phyloP scores from a whole-genome alignment of 53 echinoderm and acorn worm species.

The Crossaster papposus region DNA sequence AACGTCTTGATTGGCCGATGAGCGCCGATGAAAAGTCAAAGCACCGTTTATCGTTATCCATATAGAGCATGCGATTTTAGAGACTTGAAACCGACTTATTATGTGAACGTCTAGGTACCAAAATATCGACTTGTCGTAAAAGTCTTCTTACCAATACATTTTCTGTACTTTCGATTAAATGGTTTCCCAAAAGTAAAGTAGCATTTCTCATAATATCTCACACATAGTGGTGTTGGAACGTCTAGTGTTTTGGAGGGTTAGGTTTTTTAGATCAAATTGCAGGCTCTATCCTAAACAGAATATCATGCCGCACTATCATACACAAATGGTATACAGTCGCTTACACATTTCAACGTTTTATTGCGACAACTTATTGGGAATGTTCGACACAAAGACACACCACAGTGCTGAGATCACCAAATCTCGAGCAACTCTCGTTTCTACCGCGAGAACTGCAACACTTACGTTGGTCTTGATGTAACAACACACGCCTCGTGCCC shows the following conservation, averaged over 20 bases:
- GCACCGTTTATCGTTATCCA: neutral
- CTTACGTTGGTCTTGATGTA: slow-evolving; percentile 44
- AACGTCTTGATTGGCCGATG: neutral
- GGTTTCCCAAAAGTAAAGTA: too few species aligned
- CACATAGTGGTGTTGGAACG: too few species aligned
- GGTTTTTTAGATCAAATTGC: too few species aligned
- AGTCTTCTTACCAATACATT: too few species aligned
- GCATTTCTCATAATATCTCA: too few species aligned
- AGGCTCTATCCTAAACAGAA: neutral
- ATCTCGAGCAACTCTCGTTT: neutral
- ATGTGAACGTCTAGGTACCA: neutral
- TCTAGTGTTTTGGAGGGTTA: neutral
- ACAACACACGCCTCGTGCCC: slow-evolving; percentile 20
- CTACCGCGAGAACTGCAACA: slow-evolving; percentile 4
- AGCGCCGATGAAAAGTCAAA: neutral
- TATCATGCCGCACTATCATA: neutral
- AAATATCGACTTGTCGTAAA: neutral
- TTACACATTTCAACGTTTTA: neutral
- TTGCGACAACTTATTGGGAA: neutral
- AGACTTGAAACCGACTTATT: neutral
- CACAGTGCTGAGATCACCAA: neutral
- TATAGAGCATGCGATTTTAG: neutral
- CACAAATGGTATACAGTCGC: neutral
- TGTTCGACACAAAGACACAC: neutral
- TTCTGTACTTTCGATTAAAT: too few species aligned